These are phyloP conservation scores for Crambe crambe DNA, from an alignment of 37 sponge, comb jelly and placozoan genomes.

Conservation along the genomic window DNA sequence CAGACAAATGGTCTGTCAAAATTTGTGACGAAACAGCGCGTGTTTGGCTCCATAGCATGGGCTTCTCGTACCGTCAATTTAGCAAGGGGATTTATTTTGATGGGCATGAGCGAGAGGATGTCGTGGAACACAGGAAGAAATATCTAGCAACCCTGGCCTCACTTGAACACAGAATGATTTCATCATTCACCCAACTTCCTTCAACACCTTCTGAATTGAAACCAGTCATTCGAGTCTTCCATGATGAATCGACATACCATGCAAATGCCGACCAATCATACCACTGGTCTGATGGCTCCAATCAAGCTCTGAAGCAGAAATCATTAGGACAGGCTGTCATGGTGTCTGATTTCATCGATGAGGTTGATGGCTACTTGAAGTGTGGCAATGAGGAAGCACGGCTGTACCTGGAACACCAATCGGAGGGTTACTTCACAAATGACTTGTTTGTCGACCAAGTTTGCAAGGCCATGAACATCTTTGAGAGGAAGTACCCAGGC, in stretches of 20 bases:
- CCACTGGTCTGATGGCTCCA: slow-evolving; percentile 26
- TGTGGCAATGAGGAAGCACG: slow-evolving; percentile 9
- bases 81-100: slow-evolving; percentile 56
- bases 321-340: slow-evolving; percentile 37
- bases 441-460: slow-evolving; percentile 43
- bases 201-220: background rate
- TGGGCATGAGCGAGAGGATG: slow-evolving; percentile 63
- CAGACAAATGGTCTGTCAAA: background rate
- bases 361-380: slow-evolving; percentile 40
- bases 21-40: slow-evolving; percentile 33
- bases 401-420: background rate
- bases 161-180: background rate
- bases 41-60: slow-evolving; percentile 29
- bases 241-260: slow-evolving; percentile 59
- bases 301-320: slow-evolving; percentile 33
- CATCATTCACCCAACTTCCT: too few species aligned
- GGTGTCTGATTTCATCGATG: slow-evolving; percentile 70
- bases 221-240: slow-evolving; percentile 37
- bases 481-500: slow-evolving; percentile 31
- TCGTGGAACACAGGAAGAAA: slow-evolving; percentile 14
- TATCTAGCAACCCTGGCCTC: background rate
- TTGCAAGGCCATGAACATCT: slow-evolving; percentile 22
- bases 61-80: slow-evolving; percentile 12
- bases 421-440: slow-evolving; percentile 52
- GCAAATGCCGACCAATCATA: slow-evolving; percentile 50